These are phyloP conservation scores for Melanocharis versteri DNA, from an alignment of 2,113 vertebrate species.

Conservation along the genomic window DNA sequence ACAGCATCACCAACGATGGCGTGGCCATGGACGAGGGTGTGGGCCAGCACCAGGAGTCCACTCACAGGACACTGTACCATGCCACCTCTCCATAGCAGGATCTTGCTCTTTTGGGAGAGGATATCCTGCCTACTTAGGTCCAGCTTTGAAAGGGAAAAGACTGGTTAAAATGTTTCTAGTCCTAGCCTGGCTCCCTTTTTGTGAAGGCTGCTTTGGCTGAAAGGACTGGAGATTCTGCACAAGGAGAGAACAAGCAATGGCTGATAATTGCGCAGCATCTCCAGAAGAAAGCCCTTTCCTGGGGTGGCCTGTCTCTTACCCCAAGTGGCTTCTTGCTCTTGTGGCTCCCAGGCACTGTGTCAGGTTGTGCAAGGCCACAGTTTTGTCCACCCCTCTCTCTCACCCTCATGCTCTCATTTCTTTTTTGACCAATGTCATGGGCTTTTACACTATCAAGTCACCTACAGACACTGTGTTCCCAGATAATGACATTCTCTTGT, in stretches of 20 bases:
- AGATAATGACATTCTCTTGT: background rate
- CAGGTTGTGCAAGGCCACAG: background rate
- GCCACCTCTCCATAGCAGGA: background rate
- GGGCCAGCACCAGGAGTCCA: rapidly evolving
- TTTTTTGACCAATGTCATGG: background rate
- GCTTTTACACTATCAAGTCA: background rate
- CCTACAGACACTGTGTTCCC: background rate
- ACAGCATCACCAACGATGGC: background rate
- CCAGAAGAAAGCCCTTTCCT: background rate
- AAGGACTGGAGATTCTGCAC: background rate
- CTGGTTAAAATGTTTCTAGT: background rate
- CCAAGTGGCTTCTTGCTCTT: background rate
- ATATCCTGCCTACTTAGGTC: background rate
- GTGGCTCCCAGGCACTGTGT: background rate
- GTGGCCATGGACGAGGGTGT: background rate
- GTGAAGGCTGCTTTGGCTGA: background rate
- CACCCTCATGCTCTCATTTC: background rate
- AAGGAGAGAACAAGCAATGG: background rate
- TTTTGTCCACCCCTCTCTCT: background rate
- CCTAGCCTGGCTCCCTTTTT: background rate
- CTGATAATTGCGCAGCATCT: background rate
- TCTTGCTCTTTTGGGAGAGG: background rate
- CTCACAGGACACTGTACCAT: background rate
- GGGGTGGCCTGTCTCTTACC: background rate
- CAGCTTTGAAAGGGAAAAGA: background rate